Base-by-base conservation (phyloP, 2,888 invertebrate species). In the Melanophora roralis region DNA sequence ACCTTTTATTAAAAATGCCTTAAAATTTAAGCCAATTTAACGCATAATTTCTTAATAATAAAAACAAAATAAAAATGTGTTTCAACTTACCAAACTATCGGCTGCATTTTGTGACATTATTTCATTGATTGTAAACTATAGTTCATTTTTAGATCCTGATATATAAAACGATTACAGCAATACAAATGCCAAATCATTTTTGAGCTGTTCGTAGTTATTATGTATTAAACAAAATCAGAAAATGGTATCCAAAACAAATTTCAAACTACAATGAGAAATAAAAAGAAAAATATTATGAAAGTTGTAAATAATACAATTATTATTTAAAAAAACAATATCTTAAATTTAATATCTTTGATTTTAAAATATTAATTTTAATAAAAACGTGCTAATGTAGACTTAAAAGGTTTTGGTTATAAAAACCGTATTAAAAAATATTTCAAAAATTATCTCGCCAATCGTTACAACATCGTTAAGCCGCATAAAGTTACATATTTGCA, bases 91-190 rank as follows among this genome's bases (percentile, higher is more conserved):
- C 89, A 90, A 87, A 87, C 90, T 90, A 83, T 90, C 90, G 85
- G 89, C 89, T 85, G 87, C 90, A 90, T 89, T 90, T 88, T 90
- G 89, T 85, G 86, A 88, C 89, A 89, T 89, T 87, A 86, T 88
- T 86, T 82, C 64, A 59, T 36, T 64, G 73, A 80, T 73, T 68
- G 72, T 45, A 68, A 51, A 43, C 40, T 57, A 51, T 53, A 64
- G 57, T 55, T 67, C 6, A 73, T 53, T 43, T 49, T 57, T 32
- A 60, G 62, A 57, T 73, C 51, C 49, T 75, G 69, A 40, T 65
- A 59, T 38, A 40, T 65, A 47, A 47, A 59, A 60, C 60, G 49
- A 40, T 60, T 60, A 40, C 2, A 36, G 9, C 12, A 21, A 47
- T 40, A 19, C 27, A 67, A 14, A 23, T 38, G n/a, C 72, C 68